Conservation (phyloP, 2,113 vertebrate genomes). For the Saguinus imperator region DNA sequence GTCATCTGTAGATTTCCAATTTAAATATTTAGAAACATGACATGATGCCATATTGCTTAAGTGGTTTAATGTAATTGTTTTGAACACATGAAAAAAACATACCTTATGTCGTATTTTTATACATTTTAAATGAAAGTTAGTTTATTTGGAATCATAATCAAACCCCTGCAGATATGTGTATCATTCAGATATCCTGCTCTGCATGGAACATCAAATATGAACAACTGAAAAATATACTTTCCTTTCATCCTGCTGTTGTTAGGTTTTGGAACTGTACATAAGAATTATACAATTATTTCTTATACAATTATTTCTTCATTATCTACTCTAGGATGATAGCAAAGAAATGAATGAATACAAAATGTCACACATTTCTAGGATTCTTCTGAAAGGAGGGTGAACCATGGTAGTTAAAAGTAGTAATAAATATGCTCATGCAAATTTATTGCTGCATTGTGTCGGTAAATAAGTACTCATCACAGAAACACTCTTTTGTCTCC, state of each 20-base stretch:
- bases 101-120: slow-evolving; percentile 12
- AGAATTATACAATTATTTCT: background rate
- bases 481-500: background rate
- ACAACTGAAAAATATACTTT: slow-evolving; percentile 41
- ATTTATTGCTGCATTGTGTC: background rate
- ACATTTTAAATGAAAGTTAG: slow-evolving; percentile 63
- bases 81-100: slow-evolving; percentile 53
- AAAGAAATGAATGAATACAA: background rate
- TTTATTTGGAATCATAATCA: slow-evolving; percentile 49
- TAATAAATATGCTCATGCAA: background rate
- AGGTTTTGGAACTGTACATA: background rate
- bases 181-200: background rate
- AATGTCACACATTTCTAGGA: background rate
- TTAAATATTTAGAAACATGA: slow-evolving; percentile 73
- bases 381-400: background rate
- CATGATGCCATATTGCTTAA: slow-evolving; percentile 60
- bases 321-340: background rate
- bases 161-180: slow-evolving; percentile 20
- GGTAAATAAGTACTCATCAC: background rate
- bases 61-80: slow-evolving; percentile 47
- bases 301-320: background rate
- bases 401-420: background rate
- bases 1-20: slow-evolving; percentile 62
- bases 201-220: slow-evolving; percentile 3
- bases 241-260: background rate